These are phyloP conservation scores for Hipparchia semele DNA, from an alignment of 2,888 invertebrate species.

Conservation along the genomic window DNA sequence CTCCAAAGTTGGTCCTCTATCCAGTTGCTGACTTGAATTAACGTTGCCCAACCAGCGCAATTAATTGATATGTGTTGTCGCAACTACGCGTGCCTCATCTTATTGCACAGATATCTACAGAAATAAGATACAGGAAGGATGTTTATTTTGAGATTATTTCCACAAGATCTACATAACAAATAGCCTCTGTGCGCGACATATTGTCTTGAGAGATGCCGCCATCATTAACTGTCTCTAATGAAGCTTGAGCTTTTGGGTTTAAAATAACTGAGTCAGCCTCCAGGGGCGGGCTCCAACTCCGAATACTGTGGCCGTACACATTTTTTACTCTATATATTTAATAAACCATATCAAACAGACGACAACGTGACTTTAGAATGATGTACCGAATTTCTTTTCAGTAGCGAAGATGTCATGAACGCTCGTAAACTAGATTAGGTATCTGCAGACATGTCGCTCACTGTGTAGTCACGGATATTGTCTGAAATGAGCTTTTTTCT, in stretches of 20 bases:
- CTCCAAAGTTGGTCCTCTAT: too few species aligned
- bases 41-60: too few species aligned
- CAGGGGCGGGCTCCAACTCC: slow-evolving; percentile 65
- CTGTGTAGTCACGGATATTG: slow-evolving; percentile 46
- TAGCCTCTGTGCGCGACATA: slow-evolving; percentile 60
- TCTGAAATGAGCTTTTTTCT: slow-evolving; percentile 50
- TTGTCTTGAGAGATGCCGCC: slow-evolving; percentile 68
- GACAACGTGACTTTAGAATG: slow-evolving; percentile 65
- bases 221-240: slow-evolving; percentile 82
- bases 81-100: too few species aligned
- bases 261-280: slow-evolving; percentile 73
- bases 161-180: slow-evolving; percentile 49
- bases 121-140: slow-evolving; percentile 8
- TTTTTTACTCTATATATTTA: slow-evolving; percentile 72
- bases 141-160: slow-evolving; percentile 37
- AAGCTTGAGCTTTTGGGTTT: slow-evolving; percentile 78
- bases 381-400: slow-evolving; percentile 47
- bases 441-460: slow-evolving; percentile 48
- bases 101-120: background rate
- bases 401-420: slow-evolving; percentile 34
- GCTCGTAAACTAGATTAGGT: slow-evolving; percentile 42
- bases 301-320: slow-evolving; percentile 54
- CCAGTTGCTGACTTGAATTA: too few species aligned
- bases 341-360: slow-evolving; percentile 69
- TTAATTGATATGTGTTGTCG: too few species aligned